Base-by-base conservation (phyloP, 2,888 invertebrate species). In the Drosophila stalkeri region DNA sequence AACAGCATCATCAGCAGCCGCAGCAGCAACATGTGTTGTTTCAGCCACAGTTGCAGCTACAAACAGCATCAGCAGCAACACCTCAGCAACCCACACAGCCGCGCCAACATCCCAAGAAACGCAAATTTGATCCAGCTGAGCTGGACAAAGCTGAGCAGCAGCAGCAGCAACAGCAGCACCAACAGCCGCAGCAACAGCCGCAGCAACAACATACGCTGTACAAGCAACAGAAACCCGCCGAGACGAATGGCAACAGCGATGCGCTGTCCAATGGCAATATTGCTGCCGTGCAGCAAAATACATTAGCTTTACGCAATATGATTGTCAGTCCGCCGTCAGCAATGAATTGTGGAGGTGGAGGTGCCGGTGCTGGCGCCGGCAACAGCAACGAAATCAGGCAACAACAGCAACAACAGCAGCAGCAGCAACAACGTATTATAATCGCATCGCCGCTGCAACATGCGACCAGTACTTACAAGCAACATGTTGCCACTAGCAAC, bases 61-160 rank as follows among this genome's bases (percentile, higher is more conserved):
- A 84, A 70, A 75, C 90, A 85, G 77, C 83, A 81, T 61, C 87
- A 82, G 72, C 87, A 82, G 72, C 97, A 83, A 79, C 97, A 97
- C 92, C 89, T 77, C 95, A 98, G 56, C 89, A 77, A 35, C 94
- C 64, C 93, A 94, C 67, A 94, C 95, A 73, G 95, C 92, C 92
- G 77, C 94, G 96, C 75, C 97, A 97, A 92, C 95, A 98, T 92
- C 99, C 99, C 67, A 99, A 99, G 94, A 99, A 99, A 94, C 95
- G 99, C 49, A 93, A 93, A 88, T 93, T 93, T 74, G 93, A 93
- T 89, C 93, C 92, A 83, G 91, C 93, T 64, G 93, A 93, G 82
- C 90, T 93, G 85, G 93, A 93, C 74, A 90, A 90, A 76, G 86
- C 87, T 64, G 91, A 92, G 62, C 81, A 74, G 2, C 81, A 72